Conservation (phyloP, 2,888 invertebrate genomes). For the Callyntrura guangdongensis region DNA sequence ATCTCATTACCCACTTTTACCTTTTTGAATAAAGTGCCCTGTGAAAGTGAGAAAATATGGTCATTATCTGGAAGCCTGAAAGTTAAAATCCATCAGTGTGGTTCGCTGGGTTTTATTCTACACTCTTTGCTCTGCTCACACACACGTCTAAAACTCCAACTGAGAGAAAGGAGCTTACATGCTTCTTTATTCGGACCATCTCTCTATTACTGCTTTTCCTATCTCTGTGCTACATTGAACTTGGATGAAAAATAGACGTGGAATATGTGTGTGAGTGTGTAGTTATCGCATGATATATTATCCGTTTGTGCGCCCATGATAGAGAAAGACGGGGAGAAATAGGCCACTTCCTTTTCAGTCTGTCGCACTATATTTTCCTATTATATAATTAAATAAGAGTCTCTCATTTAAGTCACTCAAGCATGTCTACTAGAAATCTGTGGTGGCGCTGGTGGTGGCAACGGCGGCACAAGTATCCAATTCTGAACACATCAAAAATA, state of each 20-base stretch:
- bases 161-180: no score
- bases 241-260: neutral
- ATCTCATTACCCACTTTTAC: slow-evolving; percentile 72
- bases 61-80: slow-evolving; percentile 71
- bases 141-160: no score
- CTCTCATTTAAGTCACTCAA: slow-evolving; percentile 62
- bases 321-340: neutral
- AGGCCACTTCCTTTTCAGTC: neutral
- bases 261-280: neutral
- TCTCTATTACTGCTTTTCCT: neutral
- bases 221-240: neutral
- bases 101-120: slow-evolving; percentile 37
- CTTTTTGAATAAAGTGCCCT: slow-evolving; percentile 59
- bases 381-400: slow-evolving; percentile 32
- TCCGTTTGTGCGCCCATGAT: neutral
- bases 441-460: slow-evolving; percentile 16
- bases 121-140: neutral
- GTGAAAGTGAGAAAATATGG: slow-evolving; percentile 76
- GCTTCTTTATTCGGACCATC: neutral
- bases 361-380: slow-evolving; percentile 3
- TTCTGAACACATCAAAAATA: no score
- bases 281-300: neutral
- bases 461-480: neutral
- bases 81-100: slow-evolving; percentile 77
- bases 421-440: slow-evolving; percentile 49